Base-by-base conservation (phyloP, 2,797 vertebrate genomes). In the Ctenopoma multispine region DNA sequence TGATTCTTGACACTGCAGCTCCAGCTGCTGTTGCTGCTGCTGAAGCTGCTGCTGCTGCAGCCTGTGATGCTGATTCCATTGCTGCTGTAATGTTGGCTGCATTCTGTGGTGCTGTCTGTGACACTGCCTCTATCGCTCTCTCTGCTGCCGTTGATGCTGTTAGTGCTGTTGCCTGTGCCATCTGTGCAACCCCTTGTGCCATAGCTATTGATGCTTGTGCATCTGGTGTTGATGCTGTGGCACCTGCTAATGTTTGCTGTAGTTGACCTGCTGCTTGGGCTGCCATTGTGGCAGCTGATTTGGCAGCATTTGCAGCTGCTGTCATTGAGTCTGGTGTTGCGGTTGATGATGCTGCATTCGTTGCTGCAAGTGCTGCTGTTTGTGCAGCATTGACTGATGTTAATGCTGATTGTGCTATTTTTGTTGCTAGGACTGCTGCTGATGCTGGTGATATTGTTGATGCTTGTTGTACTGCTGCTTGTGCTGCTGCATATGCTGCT, bases 1-100 rank as follows among this genome's bases (percentile, higher is more conserved):
- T 0, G 0, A 14, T 0, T 8, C 15, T 43, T 2, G 29, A 21
- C 5, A 69, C 6, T 0, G 47, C 29, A 0, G 2, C 2, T 1
- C 20, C 36, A 17, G 69, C 60, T 10, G 50, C 24, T 1, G 23
- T 2, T 7, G 49, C 44, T 17, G 58, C 43, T 1, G 58, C 38
- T n/a, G 18, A n/a, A 23, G 74, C 65, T 0, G 24, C 7, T 0
- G 24, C 0, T 13, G 10, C 11, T 4, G 74, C 34, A 0, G 40
- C 3, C 7, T 57, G 0, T 4, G 29, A 3, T 34, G 63, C 0
- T 18, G 50, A 23, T 9, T 17, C 2, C 27, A 75, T 6, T 0
- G 5, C 1, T 38, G 7, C 13, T 1, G 15, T 18, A 0, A 68
- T 7, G 5, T 7, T 10, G 23, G 48, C 38, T 17, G 56, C 14